Conservation (phyloP, 2,888 invertebrate species). For the Phoenoteleia sp. region DNA sequence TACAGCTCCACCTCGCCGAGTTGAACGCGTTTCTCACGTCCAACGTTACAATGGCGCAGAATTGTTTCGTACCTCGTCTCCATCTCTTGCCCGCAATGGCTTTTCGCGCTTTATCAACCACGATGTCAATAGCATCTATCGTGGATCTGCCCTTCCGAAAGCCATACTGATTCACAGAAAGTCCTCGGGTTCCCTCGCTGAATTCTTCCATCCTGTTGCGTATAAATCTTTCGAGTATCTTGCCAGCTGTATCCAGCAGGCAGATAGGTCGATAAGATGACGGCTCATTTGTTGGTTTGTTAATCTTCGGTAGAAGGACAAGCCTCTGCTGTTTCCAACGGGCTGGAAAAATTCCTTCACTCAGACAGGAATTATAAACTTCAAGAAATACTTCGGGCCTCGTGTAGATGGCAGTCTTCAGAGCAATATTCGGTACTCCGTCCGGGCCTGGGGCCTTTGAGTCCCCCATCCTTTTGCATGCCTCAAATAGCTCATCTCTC, state of each 20-base stretch:
- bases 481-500: not conserved
- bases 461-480: not conserved
- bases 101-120: not conserved
- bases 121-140: conserved; percentile 16
- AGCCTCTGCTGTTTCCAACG: too few relatives aligned
- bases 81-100: not conserved
- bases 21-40: conserved; percentile 32
- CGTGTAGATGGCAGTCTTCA: not conserved
- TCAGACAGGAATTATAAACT: not conserved
- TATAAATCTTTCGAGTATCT: not conserved
- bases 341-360: too few relatives aligned
- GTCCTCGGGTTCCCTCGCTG: not conserved
- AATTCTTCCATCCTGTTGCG: not conserved
- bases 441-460: conserved; percentile 27
- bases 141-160: conserved; percentile 42
- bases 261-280: too few relatives aligned
- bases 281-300: too few relatives aligned
- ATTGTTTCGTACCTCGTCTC: not conserved
- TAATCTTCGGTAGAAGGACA: too few relatives aligned
- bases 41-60: not conserved
- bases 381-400: not conserved
- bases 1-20: not conserved
- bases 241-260: conserved; percentile 4
- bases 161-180: conserved; percentile 33
- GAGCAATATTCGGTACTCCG: not conserved